Evolutionary conservation across 2,797 vertebrate species (phyloP).

Genomic region (Lerista edwardsae): DNA sequence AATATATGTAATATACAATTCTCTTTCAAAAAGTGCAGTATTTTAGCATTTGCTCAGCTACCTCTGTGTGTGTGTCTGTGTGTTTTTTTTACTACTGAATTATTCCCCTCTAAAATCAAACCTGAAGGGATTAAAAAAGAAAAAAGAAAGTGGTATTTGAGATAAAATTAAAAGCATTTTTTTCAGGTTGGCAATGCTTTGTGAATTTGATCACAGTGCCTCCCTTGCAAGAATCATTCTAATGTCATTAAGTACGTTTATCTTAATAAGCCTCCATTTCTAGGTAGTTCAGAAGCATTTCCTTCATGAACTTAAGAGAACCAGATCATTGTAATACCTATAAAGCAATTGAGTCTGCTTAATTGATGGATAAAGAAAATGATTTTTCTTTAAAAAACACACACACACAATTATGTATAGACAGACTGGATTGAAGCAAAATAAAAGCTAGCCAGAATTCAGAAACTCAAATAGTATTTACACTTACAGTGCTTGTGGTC

Average conservation of each 20-base stretch:
- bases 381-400: slow-evolving; percentile 17
- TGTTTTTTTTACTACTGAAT: not conserved
- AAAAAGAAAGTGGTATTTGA: not conserved
- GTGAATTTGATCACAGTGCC: rapidly evolving
- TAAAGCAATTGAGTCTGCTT: slow-evolving; percentile 25
- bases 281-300: not conserved
- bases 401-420: slow-evolving; percentile 37
- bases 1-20: too few species aligned
- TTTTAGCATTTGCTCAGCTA: too few species aligned
- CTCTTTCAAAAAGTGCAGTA: too few species aligned
- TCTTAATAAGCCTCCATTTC: slow-evolving; percentile 21
- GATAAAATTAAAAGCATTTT: slow-evolving; percentile 6
- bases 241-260: slow-evolving; percentile 19
- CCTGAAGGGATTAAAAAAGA: too few species aligned
- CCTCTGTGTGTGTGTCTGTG: too few species aligned
- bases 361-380: slow-evolving; percentile 51
- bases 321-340: slow-evolving; percentile 47
- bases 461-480: slow-evolving; percentile 45
- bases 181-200: not conserved
- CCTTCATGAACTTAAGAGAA: slow-evolving; percentile 53
- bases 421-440: slow-evolving; percentile 48
- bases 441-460: slow-evolving; percentile 20
- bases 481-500: slow-evolving; percentile 41
- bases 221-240: not conserved
- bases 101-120: not conserved